These are phyloP conservation scores for Drosophila eohydei DNA, from an alignment of 2,888 invertebrate genomes.

Conservation along the genomic window DNA sequence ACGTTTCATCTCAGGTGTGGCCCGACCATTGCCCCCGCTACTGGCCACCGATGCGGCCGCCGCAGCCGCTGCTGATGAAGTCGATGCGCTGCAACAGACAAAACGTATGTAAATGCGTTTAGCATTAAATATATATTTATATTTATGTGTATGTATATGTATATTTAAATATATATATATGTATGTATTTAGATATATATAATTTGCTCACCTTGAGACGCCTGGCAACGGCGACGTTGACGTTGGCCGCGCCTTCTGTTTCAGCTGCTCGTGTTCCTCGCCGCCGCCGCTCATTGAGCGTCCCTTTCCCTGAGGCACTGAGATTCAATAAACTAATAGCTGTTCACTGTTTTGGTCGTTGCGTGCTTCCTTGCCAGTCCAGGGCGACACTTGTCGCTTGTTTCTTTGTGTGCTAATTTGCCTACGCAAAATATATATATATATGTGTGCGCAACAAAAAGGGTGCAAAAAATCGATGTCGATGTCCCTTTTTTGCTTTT, in stretches of 20 bases:
- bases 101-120: slow-evolving; percentile 3
- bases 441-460: slow-evolving; percentile 50
- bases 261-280: slow-evolving; percentile 53
- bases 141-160: too few relatives aligned
- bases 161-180: neutral
- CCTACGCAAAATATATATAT: slow-evolving; percentile 32
- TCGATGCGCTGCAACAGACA: slow-evolving; percentile 48
- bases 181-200: neutral
- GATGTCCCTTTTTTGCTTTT: slow-evolving; percentile 65
- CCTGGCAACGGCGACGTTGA: slow-evolving; percentile 42
- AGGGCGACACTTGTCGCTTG: slow-evolving; percentile 44
- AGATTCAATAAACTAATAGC: slow-evolving; percentile 34
- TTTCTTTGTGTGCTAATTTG: slow-evolving; percentile 61
- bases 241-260: slow-evolving; percentile 52
- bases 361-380: slow-evolving; percentile 16
- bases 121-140: neutral
- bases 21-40: slow-evolving; percentile 40
- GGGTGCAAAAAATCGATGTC: slow-evolving; percentile 75
- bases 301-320: slow-evolving; percentile 18
- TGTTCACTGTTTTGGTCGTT: slow-evolving; percentile 8
- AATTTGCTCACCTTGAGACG: slow-evolving; percentile 33
- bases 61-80: slow-evolving; percentile 55
- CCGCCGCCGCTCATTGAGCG: slow-evolving; percentile 66
- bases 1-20: slow-evolving; percentile 88
- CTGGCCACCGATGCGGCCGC: slow-evolving; percentile 20